A percentile compares a stretch with the other conserved stretches of the same genome.
Evolutionary conservation across 2,113 vertebrate genomes (phyloP).

Genomic region (Hypanus sabinus): DNA sequence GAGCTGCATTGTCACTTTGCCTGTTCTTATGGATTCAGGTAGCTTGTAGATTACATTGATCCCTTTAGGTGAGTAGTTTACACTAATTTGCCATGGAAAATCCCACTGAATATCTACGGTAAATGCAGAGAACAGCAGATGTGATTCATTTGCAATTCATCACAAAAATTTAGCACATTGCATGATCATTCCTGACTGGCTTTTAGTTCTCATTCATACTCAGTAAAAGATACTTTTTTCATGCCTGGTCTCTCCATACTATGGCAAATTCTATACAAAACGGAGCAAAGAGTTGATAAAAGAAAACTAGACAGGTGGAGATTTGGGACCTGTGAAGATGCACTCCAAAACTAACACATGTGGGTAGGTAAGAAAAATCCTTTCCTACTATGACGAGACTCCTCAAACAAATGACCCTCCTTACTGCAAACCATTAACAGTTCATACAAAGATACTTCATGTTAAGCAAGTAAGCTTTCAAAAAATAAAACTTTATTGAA

Average conservation of each 20-base stretch:
- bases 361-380: not conserved
- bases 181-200: not conserved
- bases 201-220: not conserved
- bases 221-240: not conserved
- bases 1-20: not conserved
- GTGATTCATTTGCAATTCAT: not conserved
- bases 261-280: not conserved
- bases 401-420: not conserved
- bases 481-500: not conserved
- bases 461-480: not conserved
- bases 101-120: not conserved
- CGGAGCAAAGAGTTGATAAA: not conserved
- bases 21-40: not conserved
- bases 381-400: not conserved
- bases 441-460: not conserved
- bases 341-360: not conserved
- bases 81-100: not conserved
- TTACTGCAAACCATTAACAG: not conserved
- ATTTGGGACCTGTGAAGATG: too few species aligned
- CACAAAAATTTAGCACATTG: not conserved
- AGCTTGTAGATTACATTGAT: too few species aligned
- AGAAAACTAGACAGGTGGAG: not conserved
- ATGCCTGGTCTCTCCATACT: not conserved
- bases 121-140: not conserved
- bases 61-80: not conserved